phyloP scores from a whole-genome alignment of 1,140 invertebrate species.

The Apocrypta bakeri region DNA sequence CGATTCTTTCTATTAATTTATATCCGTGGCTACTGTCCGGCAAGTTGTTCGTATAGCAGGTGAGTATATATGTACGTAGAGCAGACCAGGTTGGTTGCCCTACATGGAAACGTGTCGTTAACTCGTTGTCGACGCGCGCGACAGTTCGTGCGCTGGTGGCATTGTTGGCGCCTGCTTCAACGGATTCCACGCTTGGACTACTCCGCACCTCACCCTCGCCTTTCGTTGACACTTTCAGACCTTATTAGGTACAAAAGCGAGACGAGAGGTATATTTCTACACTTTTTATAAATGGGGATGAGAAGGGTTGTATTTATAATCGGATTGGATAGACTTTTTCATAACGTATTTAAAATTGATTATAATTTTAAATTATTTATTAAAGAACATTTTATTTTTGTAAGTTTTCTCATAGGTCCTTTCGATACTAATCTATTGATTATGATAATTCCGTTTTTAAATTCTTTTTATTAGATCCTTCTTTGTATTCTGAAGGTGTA shows the following conservation, averaged over 20 bases:
- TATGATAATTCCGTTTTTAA: no score
- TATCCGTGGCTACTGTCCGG: neutral
- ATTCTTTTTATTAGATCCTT: no score
- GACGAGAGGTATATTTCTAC: neutral
- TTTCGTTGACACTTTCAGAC: neutral
- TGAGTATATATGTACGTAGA: neutral
- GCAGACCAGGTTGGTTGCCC: slow-evolving; percentile 8
- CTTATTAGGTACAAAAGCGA: slow-evolving; percentile 42
- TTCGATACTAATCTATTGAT: no score
- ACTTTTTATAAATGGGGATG: neutral
- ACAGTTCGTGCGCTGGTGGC: slow-evolving; percentile 37
- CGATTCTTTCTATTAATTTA: slow-evolving; percentile 32
- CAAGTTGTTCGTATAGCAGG: neutral
- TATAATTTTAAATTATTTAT: no score
- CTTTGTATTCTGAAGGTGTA: no score
- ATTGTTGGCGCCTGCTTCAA: slow-evolving; percentile 54
- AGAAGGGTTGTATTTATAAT: neutral
- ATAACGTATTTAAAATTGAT: no score
- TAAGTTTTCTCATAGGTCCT: no score
- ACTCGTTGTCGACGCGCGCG: slow-evolving; percentile 52
- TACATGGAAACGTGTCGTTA: slow-evolving; percentile 60
- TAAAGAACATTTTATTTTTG: no score
- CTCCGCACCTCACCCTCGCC: neutral
- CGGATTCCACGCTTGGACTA: slow-evolving; percentile 40
- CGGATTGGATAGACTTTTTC: no score